These are phyloP conservation scores for Neelides folsomi DNA, from an alignment of 2,888 invertebrate genomes.

Conservation along the genomic window DNA sequence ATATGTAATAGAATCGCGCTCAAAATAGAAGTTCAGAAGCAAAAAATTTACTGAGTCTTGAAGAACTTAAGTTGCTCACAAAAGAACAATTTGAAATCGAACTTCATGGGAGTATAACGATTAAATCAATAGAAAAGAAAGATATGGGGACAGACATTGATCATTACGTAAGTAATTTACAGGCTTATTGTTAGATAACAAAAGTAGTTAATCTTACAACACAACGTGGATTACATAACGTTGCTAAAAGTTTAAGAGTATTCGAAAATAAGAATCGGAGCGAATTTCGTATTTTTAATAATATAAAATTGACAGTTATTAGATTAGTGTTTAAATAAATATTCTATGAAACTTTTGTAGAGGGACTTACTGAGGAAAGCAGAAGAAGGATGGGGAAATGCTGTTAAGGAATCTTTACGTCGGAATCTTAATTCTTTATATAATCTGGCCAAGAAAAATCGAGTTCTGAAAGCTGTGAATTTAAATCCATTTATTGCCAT, in stretches of 20 bases:
- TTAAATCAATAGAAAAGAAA: slow-evolving; percentile 49
- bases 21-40: slow-evolving; percentile 37
- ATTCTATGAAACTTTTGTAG: slow-evolving; percentile 39
- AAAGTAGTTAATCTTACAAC: no score
- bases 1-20: neutral
- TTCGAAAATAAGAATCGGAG: no score
- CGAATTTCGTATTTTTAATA: no score
- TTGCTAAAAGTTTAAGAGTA: no score
- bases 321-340: no score
- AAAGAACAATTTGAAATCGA: slow-evolving; percentile 57
- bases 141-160: slow-evolving; percentile 38
- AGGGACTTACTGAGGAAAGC: slow-evolving; percentile 49
- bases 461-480: slow-evolving; percentile 44
- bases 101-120: slow-evolving; percentile 50
- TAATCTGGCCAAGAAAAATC: slow-evolving; percentile 44
- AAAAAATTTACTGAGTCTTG: slow-evolving; percentile 42
- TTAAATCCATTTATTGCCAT: slow-evolving; percentile 60
- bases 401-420: slow-evolving; percentile 50
- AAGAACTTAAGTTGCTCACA: slow-evolving; percentile 45
- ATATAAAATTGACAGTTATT: no score
- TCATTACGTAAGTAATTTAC: slow-evolving; percentile 40
- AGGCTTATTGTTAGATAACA: neutral
- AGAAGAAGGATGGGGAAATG: slow-evolving; percentile 52
- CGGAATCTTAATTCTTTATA: slow-evolving; percentile 55
- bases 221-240: no score